Conservation (phyloP, 2,797 vertebrate genomes). For the Sarcophilus harrisii region DNA sequence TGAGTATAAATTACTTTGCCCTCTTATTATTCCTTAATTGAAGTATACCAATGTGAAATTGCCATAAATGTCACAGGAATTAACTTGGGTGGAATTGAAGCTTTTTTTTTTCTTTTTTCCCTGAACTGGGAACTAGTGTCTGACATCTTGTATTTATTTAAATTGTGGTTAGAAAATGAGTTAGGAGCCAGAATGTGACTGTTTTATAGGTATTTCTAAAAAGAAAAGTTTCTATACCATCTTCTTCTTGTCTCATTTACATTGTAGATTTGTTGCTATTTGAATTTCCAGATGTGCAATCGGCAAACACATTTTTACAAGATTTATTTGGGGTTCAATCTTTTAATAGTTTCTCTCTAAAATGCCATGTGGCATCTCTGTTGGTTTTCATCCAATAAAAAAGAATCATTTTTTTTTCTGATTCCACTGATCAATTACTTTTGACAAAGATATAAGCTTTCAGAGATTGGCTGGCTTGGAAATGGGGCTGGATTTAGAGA, state of each 20-base stretch:
- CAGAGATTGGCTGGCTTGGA: background rate
- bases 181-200: slow-evolving; percentile 41
- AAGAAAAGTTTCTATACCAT: slow-evolving; percentile 45
- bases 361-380: slow-evolving; percentile 70
- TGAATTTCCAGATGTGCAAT: slow-evolving; percentile 76
- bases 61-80: slow-evolving; percentile 83
- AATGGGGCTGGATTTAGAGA: slow-evolving; percentile 18
- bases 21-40: slow-evolving; percentile 89
- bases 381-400: slow-evolving; percentile 73
- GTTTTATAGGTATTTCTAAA: slow-evolving; percentile 71
- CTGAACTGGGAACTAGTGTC: slow-evolving; percentile 76
- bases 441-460: slow-evolving; percentile 59
- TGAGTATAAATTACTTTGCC: slow-evolving; percentile 88
- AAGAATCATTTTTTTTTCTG: slow-evolving; percentile 53
- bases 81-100: slow-evolving; percentile 82
- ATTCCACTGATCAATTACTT: slow-evolving; percentile 61
- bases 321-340: slow-evolving; percentile 75
- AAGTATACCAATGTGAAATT: slow-evolving; percentile 87
- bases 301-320: slow-evolving; percentile 72
- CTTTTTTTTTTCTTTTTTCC: slow-evolving; percentile 65
- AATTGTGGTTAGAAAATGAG: slow-evolving; percentile 80
- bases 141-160: slow-evolving; percentile 84
- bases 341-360: slow-evolving; percentile 78
- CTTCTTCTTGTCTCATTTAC: slow-evolving; percentile 75
- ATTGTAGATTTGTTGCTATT: slow-evolving; percentile 70